Evolutionary conservation across 2,113 vertebrate genomes (phyloP).

Genomic region (Gavialis gangeticus): DNA sequence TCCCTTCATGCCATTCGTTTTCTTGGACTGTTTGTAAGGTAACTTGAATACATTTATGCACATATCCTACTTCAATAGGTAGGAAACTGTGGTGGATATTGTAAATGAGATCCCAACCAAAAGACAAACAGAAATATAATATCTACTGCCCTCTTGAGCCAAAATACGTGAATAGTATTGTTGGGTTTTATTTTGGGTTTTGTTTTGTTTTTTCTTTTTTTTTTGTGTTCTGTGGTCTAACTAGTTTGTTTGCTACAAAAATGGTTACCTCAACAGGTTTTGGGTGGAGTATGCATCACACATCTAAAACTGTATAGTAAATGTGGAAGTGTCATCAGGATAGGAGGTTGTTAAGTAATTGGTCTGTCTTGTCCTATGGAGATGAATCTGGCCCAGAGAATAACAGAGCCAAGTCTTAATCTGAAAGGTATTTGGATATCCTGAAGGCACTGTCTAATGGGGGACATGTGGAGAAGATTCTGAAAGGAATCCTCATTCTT

Average conservation of each 20-base stretch:
- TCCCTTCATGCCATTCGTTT: background rate
- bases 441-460: background rate
- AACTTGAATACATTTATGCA: slow-evolving; percentile 67
- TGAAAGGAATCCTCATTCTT: slow-evolving; percentile 12
- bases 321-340: background rate
- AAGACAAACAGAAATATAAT: slow-evolving; percentile 51
- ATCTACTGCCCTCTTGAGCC: slow-evolving; percentile 69
- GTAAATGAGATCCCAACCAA: slow-evolving; percentile 35
- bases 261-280: slow-evolving; percentile 51
- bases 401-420: background rate
- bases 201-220: background rate
- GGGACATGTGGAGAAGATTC: background rate
- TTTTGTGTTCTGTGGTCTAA: background rate
- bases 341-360: background rate
- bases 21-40: slow-evolving; percentile 9
- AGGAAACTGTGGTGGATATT: slow-evolving; percentile 41
- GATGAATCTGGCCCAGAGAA: background rate
- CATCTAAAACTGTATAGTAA: slow-evolving; percentile 13
- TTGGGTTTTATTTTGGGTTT: slow-evolving; percentile 11
- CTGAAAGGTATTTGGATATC: background rate
- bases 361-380: background rate
- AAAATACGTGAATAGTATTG: slow-evolving; percentile 26
- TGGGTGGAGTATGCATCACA: slow-evolving; percentile 3
- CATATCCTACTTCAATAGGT: slow-evolving; percentile 52
- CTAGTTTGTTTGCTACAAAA: slow-evolving; percentile 1